A percentile compares a stretch with the other conserved stretches of the same genome.
Evolutionary conservation across 2,888 invertebrate species (phyloP).

Genomic region (Campopleginae sp.): DNA sequence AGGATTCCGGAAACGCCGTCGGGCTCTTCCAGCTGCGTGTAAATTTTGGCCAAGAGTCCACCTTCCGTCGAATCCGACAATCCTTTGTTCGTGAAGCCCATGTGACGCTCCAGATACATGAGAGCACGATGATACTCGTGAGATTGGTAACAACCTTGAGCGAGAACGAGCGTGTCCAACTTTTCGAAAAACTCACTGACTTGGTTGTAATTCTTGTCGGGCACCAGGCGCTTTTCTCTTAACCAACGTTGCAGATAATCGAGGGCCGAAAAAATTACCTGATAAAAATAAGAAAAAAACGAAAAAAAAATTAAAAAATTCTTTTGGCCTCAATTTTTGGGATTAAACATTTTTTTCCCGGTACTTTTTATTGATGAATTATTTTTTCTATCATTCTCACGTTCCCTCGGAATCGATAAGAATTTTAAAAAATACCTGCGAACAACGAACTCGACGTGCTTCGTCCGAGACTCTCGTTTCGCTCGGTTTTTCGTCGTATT

Average conservation of each 20-base stretch:
- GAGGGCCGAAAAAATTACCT: constrained; percentile 88
- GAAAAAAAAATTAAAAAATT: too few relatives aligned
- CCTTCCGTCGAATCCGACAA: constrained; percentile 79
- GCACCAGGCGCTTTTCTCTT: constrained; percentile 81
- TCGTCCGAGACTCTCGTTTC: constrained; percentile 80
- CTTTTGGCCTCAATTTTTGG: too few relatives aligned
- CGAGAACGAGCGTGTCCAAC: constrained; percentile 89
- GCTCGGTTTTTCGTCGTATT: constrained; percentile 69
- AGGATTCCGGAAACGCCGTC: constrained; percentile 94
- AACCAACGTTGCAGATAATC: constrained; percentile 92
- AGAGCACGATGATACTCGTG: constrained; percentile 91
- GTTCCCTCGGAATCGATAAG: neutral
- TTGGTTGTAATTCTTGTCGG: constrained; percentile 73
- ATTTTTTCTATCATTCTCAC: neutral
- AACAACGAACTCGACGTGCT: constrained; percentile 80
- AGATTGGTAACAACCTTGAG: constrained; percentile 90
- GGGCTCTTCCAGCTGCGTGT: constrained; percentile 94
- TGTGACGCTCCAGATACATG: constrained; percentile 91
- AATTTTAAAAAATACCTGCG: constrained; percentile 74
- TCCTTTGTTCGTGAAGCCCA: constrained; percentile 84
- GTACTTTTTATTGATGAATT: neutral
- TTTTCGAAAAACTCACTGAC: constrained; percentile 79
- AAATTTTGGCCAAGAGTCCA: constrained; percentile 88
- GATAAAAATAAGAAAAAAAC: constrained; percentile 25
- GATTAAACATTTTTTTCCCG: neutral